Base-by-base conservation (phyloP, 2,113 vertebrate species). In the Nettapus auritus region DNA sequence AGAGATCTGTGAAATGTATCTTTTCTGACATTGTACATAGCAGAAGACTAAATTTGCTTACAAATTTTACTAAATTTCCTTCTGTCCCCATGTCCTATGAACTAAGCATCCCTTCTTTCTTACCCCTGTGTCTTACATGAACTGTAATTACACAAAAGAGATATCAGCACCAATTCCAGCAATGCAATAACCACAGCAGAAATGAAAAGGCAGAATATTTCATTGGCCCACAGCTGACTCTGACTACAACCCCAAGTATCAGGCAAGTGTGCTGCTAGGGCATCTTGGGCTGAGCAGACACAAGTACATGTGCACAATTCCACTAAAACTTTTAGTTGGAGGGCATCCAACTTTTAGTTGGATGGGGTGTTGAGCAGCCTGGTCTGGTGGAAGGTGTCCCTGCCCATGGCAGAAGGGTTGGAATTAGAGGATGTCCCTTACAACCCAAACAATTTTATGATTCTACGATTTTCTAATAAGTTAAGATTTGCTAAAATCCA, bases 271-370 rank as follows among this genome's bases (percentile, higher is more conserved):
- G 12, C 5, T 70, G 25, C 71, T 29, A 42, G 28, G 38, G 28
- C 10, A 74, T 21, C 71, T 29, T 52, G 28, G 38, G 28, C 10
- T 82, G 34, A 88, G 25, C 34, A 81, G 28, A 46, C 19, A 8
- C 0, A 1, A 28, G 18, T 25, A 48, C 3, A 11, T 17, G 4
- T 46, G 9, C 4, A 40, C 9, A 38, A n/a, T 63, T 82, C 50
- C 34, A n/a, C 5, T 46, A 68, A 73, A 38, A 11, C 4, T 34
- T 48, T 77, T n/a, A 13, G 19, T 46, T 46, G 46, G 46, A 20
- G 19, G 46, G 16, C 46, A 46, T 46, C 46, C 46, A 46, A 46
- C 46, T 46, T 46, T 46, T 46, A 46, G 46, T 48, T 48, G 20
- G 20, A 48, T 48, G 20, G 20, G 20, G 20, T 9, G 11, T 48